phyloP scores from a whole-genome alignment of 2,113 vertebrate genomes.

The Lipotes vexillifer region DNA sequence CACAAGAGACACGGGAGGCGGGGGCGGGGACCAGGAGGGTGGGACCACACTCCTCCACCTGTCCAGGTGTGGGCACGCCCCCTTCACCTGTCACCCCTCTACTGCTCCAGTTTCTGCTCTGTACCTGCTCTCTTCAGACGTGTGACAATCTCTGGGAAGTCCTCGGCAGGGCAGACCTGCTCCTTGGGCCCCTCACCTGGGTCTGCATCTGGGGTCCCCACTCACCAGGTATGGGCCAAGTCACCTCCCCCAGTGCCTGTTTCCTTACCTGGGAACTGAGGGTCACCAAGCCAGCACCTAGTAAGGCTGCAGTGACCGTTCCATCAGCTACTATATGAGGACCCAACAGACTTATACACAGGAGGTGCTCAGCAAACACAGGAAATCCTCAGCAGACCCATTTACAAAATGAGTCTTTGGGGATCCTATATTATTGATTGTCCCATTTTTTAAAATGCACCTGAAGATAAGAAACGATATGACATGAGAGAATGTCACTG shows the following conservation, averaged over 20 bases:
- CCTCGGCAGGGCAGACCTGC: rapidly evolving
- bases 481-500: neutral
- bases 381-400: neutral
- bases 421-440: rapidly evolving
- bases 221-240: rapidly evolving
- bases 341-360: too few relatives aligned
- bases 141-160: rapidly evolving
- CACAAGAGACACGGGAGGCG: too few relatives aligned
- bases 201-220: neutral
- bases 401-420: neutral
- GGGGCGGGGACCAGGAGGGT: rapidly evolving
- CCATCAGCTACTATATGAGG: neutral
- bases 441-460: neutral
- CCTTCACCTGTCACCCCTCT: rapidly evolving
- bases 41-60: rapidly evolving
- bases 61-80: rapidly evolving
- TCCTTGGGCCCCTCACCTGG: too few relatives aligned
- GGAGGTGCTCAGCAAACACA: neutral
- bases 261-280: neutral
- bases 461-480: neutral
- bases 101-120: neutral
- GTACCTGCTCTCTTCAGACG: neutral
- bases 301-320: rapidly evolving
- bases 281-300: rapidly evolving
- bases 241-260: rapidly evolving